These are phyloP conservation scores for Nesogale talazaci DNA, from an alignment of 2,113 vertebrate species.

Conservation along the genomic window DNA sequence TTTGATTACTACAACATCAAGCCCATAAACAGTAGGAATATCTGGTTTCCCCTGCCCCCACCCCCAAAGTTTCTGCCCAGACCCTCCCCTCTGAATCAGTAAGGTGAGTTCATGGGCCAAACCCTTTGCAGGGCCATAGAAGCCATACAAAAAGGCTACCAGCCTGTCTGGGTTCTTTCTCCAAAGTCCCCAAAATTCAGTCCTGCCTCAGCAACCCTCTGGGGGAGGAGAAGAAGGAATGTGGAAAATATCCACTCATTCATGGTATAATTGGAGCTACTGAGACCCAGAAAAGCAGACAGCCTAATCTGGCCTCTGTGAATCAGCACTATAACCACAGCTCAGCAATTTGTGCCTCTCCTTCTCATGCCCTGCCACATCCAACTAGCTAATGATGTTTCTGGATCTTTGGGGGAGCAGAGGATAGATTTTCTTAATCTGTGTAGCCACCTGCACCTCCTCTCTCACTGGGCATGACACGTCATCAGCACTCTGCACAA, in stretches of 20 bases:
- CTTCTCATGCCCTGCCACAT: neutral
- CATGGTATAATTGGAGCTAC: neutral
- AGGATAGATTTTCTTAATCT: neutral
- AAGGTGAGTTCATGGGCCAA: neutral
- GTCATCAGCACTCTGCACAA: neutral
- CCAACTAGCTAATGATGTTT: neutral
- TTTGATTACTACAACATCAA: conserved; percentile 75
- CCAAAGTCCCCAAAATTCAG: neutral
- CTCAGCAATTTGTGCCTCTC: neutral
- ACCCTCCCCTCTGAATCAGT: neutral
- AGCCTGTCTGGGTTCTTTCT: neutral
- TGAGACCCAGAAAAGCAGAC: neutral
- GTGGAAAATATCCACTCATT: neutral
- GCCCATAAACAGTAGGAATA: conserved; percentile 30
- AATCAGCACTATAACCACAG: neutral
- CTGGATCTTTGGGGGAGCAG: neutral
- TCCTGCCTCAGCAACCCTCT: neutral
- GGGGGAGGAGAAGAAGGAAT: neutral
- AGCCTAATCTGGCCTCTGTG: neutral
- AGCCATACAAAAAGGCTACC: neutral
- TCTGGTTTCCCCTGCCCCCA: neutral
- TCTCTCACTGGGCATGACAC: neutral
- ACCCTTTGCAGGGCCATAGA: neutral
- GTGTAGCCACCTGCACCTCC: neutral
- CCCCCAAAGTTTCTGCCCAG: neutral